Evolutionary conservation across 2,888 invertebrate species (phyloP), one percentile per base, ranked within the genome.

Genomic region (Cheilosia vulpina): DNA sequence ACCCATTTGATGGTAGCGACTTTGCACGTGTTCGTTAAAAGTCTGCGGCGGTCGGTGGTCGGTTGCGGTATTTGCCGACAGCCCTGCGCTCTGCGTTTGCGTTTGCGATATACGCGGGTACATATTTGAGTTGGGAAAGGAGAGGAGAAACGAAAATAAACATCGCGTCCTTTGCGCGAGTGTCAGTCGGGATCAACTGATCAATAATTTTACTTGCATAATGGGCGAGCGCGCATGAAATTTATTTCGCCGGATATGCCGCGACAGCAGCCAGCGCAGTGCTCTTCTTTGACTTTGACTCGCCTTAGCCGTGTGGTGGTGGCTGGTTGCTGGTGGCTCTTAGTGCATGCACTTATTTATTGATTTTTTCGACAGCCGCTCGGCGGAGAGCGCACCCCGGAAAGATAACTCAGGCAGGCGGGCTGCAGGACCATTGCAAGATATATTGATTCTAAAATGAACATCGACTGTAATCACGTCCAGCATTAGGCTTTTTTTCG

Each of bases 381-480:
- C 66, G 47, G 9, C 47, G 38, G 45, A 13, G 52, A 24, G 62
- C 73, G 52, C 76, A 78, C 77, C 81, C 87, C 82, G 77, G 76
- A 87, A 77, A 87, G 82, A 82, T 77, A 82, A 87, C 81, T 82
- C 81, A 82, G 68, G 65, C 72, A 63, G 66, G 53, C 57, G 69
- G 57, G 69, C 79, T 41, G 78, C 75, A 80, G 66, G 68, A 69
- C 75, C 76, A 85, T 81, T 73, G 79, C 71, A 84, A 80, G 87
- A 88, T 87, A 88, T 88, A 88, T 88, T 88, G 88, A 87, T 88
- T 88, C 87, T 78, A 80, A 87, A 88, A 88, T 85, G 85, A 84
- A 87, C 87, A 82, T 84, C 85, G 88, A 88, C 88, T 87, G 87
- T 88, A 88, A 88, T 88, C 81, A 87, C 82, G 88, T 87, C 87